A percentile compares a stretch with the other conserved stretches of the same genome.
Conservation (phyloP, 1,140 invertebrate genomes). For the Myzus persicae region DNA sequence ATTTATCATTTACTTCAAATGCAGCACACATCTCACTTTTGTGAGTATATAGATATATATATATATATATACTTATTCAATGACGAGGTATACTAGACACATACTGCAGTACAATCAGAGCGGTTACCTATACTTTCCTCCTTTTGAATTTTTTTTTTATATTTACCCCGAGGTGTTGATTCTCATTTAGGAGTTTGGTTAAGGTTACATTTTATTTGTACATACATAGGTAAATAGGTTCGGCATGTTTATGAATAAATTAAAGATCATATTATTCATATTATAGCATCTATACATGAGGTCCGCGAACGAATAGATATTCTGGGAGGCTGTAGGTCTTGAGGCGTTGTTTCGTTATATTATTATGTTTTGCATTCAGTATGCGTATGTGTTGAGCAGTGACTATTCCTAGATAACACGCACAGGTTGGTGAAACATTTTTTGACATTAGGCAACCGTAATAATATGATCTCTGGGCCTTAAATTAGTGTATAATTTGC, state of each 20-base stretch:
- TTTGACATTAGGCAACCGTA: not conserved
- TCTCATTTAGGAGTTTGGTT: conserved; percentile 6
- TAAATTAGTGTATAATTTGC: too few species aligned
- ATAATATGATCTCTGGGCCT: too few species aligned
- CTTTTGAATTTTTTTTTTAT: not conserved
- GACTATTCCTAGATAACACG: not conserved
- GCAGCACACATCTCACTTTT: not conserved
- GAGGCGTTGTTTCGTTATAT: not conserved
- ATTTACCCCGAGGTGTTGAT: not conserved
- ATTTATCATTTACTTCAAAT: not conserved
- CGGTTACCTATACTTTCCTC: not conserved
- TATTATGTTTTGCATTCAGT: not conserved
- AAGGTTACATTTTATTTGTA: not conserved
- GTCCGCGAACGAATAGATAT: not conserved
- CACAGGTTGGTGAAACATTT: not conserved
- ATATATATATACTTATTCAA: not conserved
- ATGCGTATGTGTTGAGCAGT: not conserved
- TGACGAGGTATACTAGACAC: not conserved
- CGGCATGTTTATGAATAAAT: not conserved
- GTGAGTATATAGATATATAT: not conserved
- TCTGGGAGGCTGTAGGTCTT: not conserved
- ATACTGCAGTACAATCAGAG: not conserved
- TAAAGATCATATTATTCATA: not conserved
- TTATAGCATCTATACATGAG: not conserved
- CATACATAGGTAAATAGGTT: not conserved